phyloP scores from a whole-genome alignment of 2,797 vertebrate species.

The Poecilia wingei region DNA sequence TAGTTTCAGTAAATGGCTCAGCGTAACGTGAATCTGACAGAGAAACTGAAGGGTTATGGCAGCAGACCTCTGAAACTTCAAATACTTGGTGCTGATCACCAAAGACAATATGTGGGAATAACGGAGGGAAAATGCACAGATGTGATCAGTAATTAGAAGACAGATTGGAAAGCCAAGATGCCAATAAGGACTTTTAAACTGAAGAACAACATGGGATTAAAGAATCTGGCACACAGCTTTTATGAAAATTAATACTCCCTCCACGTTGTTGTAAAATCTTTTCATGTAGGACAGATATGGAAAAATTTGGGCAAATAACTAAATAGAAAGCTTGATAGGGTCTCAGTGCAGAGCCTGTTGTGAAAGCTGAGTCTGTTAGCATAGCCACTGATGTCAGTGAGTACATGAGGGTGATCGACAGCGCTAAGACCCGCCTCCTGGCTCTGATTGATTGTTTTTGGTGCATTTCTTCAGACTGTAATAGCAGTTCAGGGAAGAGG shows the following conservation, averaged over 20 bases:
- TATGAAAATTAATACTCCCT: not conserved
- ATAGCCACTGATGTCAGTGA: too few species aligned
- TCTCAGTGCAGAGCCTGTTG: too few species aligned
- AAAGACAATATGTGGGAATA: not conserved
- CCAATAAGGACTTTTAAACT: not conserved
- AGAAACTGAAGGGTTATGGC: not conserved
- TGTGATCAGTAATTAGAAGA: not conserved
- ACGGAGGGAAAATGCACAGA: not conserved
- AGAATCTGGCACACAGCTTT: not conserved
- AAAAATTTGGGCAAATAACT: not conserved
- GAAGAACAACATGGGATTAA: not conserved
- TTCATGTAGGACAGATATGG: not conserved
- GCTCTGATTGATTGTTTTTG: too few species aligned
- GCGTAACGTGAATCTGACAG: not conserved
- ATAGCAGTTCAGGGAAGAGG: too few species aligned
- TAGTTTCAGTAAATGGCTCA: not conserved
- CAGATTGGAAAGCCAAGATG: not conserved
- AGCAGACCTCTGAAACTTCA: not conserved
- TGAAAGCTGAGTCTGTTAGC: too few species aligned
- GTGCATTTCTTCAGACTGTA: too few species aligned
- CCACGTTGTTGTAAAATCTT: not conserved
- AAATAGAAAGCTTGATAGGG: too few species aligned
- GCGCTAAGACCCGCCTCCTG: too few species aligned
- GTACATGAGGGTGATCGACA: too few species aligned
- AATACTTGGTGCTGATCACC: not conserved